phyloP scores from a whole-genome alignment of 2,797 vertebrate genomes.

The Sebastes taczanowskii region DNA sequence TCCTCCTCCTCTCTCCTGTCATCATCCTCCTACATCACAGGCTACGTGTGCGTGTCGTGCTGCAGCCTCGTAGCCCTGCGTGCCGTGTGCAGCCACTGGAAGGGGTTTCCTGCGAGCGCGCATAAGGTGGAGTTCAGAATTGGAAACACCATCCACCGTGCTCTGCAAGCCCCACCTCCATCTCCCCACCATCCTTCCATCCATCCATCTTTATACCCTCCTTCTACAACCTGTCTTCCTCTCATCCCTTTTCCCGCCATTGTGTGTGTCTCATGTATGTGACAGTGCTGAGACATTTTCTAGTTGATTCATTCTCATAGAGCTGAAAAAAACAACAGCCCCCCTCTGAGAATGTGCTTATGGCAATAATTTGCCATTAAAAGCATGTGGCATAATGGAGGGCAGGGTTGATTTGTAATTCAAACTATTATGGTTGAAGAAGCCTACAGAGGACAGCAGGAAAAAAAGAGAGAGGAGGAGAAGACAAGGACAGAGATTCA shows the following conservation, averaged over 20 bases:
- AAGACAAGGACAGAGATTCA: neutral
- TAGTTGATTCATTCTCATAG: neutral
- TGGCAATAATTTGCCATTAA: constrained; percentile 3
- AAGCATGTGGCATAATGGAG: constrained; percentile 2
- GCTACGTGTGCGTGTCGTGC: constrained; percentile 68
- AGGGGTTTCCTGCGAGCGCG: constrained; percentile 72
- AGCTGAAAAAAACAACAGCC: neutral
- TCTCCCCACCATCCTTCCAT: constrained; percentile 12
- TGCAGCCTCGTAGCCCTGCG: constrained; percentile 59
- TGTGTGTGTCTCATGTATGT: neutral
- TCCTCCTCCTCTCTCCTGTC: constrained; percentile 52
- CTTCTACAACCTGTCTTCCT: constrained; percentile 5
- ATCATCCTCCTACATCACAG: constrained; percentile 80
- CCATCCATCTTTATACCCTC: constrained; percentile 6
- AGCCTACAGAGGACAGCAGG: neutral
- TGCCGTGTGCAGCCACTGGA: constrained; percentile 79
- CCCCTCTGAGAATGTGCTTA: neutral
- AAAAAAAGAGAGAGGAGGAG: neutral
- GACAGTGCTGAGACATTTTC: neutral
- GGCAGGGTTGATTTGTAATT: neutral
- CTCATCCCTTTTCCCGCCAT: neutral
- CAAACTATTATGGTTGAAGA: neutral
- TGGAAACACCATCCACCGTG: constrained; percentile 49
- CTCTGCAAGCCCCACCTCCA: constrained; percentile 48
- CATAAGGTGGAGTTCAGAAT: constrained; percentile 63